Evolutionary conservation across 2,888 invertebrate genomes (phyloP).

Genomic region (Orthosia incerta): DNA sequence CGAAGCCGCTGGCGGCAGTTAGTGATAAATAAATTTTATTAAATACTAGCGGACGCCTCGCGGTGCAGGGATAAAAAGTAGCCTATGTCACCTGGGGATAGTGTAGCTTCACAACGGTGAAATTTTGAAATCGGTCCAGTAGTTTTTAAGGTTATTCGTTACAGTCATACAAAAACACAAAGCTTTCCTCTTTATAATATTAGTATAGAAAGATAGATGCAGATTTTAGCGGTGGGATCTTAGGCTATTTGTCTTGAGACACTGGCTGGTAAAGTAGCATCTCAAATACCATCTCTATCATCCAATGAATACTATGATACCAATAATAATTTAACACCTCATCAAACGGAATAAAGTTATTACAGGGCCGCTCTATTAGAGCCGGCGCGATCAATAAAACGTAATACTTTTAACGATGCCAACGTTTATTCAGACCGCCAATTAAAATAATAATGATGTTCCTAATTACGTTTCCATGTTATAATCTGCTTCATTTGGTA

Average conservation of each 20-base stretch:
- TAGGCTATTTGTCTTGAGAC: not conserved
- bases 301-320: conserved; percentile 28
- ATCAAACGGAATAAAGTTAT: conserved; percentile 49
- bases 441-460: conserved; percentile 62
- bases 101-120: too few species aligned
- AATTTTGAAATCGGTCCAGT: too few species aligned
- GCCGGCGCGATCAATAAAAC: conserved; percentile 53
- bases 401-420: conserved; percentile 56
- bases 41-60: too few species aligned
- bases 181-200: too few species aligned
- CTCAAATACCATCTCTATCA: conserved; percentile 32
- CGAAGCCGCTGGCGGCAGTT: too few species aligned
- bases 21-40: too few species aligned
- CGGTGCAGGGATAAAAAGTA: too few species aligned
- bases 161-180: too few species aligned
- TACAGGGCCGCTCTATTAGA: conserved; percentile 28
- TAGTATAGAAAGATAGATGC: too few species aligned
- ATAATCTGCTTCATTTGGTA: conserved; percentile 19
- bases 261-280: not conserved
- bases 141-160: too few species aligned
- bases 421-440: conserved; percentile 52
- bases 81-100: too few species aligned
- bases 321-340: conserved; percentile 45
- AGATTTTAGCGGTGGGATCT: too few species aligned
- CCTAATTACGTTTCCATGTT: conserved; percentile 46